Evolutionary conservation across 1,140 invertebrate genomes (phyloP).

Genomic region (Euwallacea similis): DNA sequence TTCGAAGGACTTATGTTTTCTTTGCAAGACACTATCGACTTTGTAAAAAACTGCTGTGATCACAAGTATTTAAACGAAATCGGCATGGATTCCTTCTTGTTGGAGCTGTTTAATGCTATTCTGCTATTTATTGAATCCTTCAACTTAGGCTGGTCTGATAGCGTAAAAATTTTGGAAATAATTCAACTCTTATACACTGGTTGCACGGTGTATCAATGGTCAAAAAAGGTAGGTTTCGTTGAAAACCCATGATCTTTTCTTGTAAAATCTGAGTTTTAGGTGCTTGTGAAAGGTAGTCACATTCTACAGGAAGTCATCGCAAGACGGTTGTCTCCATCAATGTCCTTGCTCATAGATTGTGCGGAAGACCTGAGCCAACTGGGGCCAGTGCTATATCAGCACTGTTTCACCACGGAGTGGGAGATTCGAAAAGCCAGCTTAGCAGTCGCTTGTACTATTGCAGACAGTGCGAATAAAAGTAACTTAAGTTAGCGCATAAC

Average conservation of each 20-base stretch:
- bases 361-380: conserved; percentile 16
- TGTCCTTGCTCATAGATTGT: conserved; percentile 24
- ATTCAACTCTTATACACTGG: conserved; percentile 7
- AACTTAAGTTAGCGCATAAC: background rate
- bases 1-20: conserved; percentile 24
- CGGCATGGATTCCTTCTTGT: conserved; percentile 1
- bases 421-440: conserved; percentile 20
- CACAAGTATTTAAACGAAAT: conserved; percentile 1
- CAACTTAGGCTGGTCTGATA: conserved; percentile 22
- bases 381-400: conserved; percentile 24
- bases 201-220: conserved; percentile 8
- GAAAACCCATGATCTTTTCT: background rate
- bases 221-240: background rate
- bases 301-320: conserved; percentile 15
- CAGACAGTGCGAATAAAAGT: conserved; percentile 24
- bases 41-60: conserved; percentile 2
- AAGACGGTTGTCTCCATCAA: conserved; percentile 22
- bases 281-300: conserved; percentile 4
- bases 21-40: conserved; percentile 18
- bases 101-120: conserved; percentile 13
- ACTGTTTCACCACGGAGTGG: conserved; percentile 29
- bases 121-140: conserved; percentile 18
- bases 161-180: conserved; percentile 25
- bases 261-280: background rate
- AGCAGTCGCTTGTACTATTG: conserved; percentile 22